A percentile compares a stretch with the other conserved stretches of the same genome.
These are phyloP conservation scores for Magallana angulata DNA, from an alignment of 1,140 invertebrate species.

Conservation along the genomic window DNA sequence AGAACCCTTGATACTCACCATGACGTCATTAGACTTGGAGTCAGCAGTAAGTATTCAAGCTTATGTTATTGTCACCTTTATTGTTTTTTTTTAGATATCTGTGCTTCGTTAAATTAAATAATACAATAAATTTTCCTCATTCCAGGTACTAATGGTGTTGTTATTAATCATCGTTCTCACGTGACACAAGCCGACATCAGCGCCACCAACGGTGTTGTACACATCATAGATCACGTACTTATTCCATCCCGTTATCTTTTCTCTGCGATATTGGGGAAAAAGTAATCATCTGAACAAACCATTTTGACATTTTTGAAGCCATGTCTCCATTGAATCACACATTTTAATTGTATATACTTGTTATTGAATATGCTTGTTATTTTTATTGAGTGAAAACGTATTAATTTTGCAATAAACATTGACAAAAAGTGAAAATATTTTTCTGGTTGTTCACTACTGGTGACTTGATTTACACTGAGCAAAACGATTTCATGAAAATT, in stretches of 20 bases:
- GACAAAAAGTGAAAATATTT: too few species aligned
- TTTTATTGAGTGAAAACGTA: too few species aligned
- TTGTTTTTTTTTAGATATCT: too few species aligned
- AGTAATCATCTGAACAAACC: slow-evolving; percentile 38
- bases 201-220: slow-evolving; percentile 91
- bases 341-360: background rate
- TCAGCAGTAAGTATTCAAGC: background rate
- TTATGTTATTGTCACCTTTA: background rate
- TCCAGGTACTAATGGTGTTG: slow-evolving; percentile 13
- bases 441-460: too few species aligned
- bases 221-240: slow-evolving; percentile 91
- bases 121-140: background rate
- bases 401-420: too few species aligned
- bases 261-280: slow-evolving; percentile 35
- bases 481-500: too few species aligned
- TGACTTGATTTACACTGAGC: too few species aligned
- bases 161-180: slow-evolving; percentile 85
- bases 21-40: slow-evolving; percentile 40
- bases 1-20: slow-evolving; percentile 52
- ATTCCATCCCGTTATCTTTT: slow-evolving; percentile 82
- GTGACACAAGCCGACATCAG: slow-evolving; percentile 87
- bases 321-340: background rate
- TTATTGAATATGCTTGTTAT: background rate
- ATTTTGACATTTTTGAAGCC: background rate
- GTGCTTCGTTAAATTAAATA: too few species aligned